phyloP scores from a whole-genome alignment of 2,113 vertebrate genomes.

The Myxocyprinus asiaticus region DNA sequence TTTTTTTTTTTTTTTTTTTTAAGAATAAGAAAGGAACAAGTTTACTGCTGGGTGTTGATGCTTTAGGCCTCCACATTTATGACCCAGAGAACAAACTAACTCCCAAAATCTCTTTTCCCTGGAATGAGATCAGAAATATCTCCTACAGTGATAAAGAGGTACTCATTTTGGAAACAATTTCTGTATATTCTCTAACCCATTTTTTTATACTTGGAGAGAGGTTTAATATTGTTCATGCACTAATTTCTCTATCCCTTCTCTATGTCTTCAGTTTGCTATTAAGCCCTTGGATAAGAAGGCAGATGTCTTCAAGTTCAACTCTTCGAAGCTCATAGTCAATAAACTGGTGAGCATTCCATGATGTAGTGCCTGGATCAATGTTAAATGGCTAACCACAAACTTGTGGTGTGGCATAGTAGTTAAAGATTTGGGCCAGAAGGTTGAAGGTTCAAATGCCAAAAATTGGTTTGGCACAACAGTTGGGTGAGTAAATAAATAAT shows the following conservation, averaged over 20 bases:
- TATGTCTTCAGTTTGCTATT: conserved; percentile 85
- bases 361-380: too few relatives aligned
- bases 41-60: conserved; percentile 92
- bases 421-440: not conserved
- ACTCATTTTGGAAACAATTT: not conserved
- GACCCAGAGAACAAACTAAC: conserved; percentile 91
- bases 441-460: not conserved
- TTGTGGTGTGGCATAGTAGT: not conserved
- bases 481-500: too few relatives aligned
- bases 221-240: not conserved
- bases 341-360: conserved; percentile 84
- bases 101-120: conserved; percentile 95
- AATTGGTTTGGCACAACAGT: too few relatives aligned
- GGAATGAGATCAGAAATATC: conserved; percentile 97
- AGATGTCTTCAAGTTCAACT: conserved; percentile 96
- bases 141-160: conserved; percentile 98
- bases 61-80: conserved; percentile 94
- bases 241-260: not conserved
- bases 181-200: not conserved
- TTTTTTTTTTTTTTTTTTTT: conserved; percentile 1
- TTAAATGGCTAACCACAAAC: not conserved
- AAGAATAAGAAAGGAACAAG: conserved; percentile 96
- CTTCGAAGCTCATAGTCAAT: conserved; percentile 90
- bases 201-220: too few relatives aligned
- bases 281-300: conserved; percentile 96